Conservation (phyloP, 2,113 vertebrate genomes). For the Agapornis roseicollis region DNA sequence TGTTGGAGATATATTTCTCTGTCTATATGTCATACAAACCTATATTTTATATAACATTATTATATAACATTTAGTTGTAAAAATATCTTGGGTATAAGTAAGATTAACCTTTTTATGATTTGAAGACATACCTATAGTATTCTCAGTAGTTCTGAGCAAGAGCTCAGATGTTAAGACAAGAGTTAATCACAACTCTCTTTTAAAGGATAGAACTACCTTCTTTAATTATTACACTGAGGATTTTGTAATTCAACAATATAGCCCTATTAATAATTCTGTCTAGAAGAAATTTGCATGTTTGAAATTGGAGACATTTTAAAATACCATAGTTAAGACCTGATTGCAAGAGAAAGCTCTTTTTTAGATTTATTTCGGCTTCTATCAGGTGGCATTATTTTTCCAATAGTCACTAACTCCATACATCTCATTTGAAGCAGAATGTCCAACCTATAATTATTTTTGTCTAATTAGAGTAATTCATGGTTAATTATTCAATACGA, state of each 20-base stretch:
- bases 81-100: background rate
- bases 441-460: slow-evolving; percentile 87
- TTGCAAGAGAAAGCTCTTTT: slow-evolving; percentile 65
- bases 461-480: slow-evolving; percentile 86
- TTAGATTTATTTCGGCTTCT: slow-evolving; percentile 70
- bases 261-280: slow-evolving; percentile 67
- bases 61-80: background rate
- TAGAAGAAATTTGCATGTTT: slow-evolving; percentile 69
- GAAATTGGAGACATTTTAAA: slow-evolving; percentile 69
- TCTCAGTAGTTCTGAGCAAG: background rate
- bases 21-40: background rate
- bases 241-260: slow-evolving; percentile 63
- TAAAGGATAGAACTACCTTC: slow-evolving; percentile 52
- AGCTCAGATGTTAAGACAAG: slow-evolving; percentile 21
- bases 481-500: slow-evolving; percentile 83
- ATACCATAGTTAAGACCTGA: slow-evolving; percentile 54
- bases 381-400: slow-evolving; percentile 73
- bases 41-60: background rate
- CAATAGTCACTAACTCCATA: slow-evolving; percentile 67
- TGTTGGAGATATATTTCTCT: background rate
- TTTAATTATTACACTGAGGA: slow-evolving; percentile 66
- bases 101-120: background rate
- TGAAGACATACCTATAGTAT: background rate
- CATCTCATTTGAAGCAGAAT: slow-evolving; percentile 66
- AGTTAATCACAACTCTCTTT: slow-evolving; percentile 45